Evolutionary conservation across 2,113 vertebrate genomes (phyloP), one percentile per base, ranked within the genome.

Genomic region (Colius striatus): DNA sequence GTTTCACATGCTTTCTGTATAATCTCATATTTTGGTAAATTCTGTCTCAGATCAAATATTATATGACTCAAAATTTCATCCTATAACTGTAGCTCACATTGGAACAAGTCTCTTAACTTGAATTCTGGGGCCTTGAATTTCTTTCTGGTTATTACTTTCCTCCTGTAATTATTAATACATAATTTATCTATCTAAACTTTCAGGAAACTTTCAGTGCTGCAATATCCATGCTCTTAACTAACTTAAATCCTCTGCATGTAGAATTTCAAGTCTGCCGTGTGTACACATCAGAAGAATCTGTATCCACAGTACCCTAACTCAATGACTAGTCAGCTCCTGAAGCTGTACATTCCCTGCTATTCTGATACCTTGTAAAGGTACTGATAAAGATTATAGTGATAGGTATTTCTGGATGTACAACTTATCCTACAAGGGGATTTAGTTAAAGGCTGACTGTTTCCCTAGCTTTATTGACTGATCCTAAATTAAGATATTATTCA

Each of bases 1-100:
- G 20, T 94, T 93, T 95, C 72, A 38, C 85, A 86, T 92, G 92
- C 60, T 95, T 96, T 93, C 81, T 54, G 3, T 79, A 80, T 77
- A 95, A 92, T 86, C 79, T 71, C 48, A 15, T 90, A 88, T 90
- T 92, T 90, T 93, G 55, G 60, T 92, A 93, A 96, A 93, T 93
- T 96, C 71, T 73, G 25, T 65, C 53, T 87, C 26, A 66, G 68
- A 43, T 92, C 43, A 80, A 85, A 51, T 88, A 83, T 94, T 90
- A 16, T 67, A 73, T 88, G 86, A 79, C 63, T 95, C 67, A 93
- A 54, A 68, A 79, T 76, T 85, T 94, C 1, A 23, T 60, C 16
- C 72, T 65, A 32, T 72, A 84, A 75, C 29, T 78, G 87, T 32
- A 75, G 48, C 61, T 89, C 38, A 45, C 21, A 48, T 2, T 84